phyloP scores from a whole-genome alignment of 2,797 vertebrate species.

The Sebastes jordani region DNA sequence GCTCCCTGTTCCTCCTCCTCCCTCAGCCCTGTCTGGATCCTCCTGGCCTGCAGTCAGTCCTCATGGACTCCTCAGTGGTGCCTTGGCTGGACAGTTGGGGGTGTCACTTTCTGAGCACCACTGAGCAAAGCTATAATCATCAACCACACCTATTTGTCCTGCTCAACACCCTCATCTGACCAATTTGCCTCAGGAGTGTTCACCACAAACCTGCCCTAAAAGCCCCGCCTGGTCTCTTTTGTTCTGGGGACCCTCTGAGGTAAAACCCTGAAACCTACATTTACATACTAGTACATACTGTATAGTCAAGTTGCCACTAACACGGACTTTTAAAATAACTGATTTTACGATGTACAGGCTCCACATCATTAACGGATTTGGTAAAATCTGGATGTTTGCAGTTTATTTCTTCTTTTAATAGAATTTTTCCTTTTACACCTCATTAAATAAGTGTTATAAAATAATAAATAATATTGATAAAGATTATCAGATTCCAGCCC shows the following conservation, averaged over 20 bases:
- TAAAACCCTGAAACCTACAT: neutral
- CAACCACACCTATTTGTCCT: conserved; percentile 11
- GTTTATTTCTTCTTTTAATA: neutral
- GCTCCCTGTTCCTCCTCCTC: conserved; percentile 3
- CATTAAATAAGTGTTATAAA: neutral
- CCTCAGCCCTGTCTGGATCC: neutral
- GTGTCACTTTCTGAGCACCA: neutral
- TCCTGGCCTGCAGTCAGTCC: neutral
- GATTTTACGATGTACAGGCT: neutral
- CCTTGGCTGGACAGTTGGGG: neutral
- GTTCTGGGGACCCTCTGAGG: neutral
- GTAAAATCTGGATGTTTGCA: neutral
- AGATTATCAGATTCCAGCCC: neutral
- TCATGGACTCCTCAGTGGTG: neutral
- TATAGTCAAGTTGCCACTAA: neutral
- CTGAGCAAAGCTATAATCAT: neutral
- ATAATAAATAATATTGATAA: neutral
- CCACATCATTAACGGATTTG: neutral
- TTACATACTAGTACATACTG: neutral
- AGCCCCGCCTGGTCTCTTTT: neutral
- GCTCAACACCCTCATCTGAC: neutral
- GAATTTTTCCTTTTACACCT: neutral
- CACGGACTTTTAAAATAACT: neutral
- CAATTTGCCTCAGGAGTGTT: neutral
- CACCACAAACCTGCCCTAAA: neutral